Evolutionary conservation across 1,140 invertebrate species (phyloP).

Genomic region (Megathymus violae): DNA sequence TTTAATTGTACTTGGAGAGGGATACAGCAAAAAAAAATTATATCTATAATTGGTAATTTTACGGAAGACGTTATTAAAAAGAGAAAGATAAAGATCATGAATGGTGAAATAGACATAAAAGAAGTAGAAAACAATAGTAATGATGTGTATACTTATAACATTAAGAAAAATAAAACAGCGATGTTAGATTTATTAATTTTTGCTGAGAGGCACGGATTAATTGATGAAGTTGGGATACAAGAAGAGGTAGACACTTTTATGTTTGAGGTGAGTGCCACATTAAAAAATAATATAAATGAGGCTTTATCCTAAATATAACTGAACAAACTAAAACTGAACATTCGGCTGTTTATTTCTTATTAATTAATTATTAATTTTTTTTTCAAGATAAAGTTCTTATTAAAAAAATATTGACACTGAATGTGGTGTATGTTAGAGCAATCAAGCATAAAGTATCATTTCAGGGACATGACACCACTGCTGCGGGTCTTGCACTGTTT

Average conservation of each 20-base stretch:
- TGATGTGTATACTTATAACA: slow-evolving; percentile 9
- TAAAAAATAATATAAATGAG: too few species aligned
- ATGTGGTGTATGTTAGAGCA: too few species aligned
- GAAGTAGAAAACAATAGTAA: slow-evolving; percentile 5
- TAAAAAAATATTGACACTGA: too few species aligned
- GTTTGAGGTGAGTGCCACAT: slow-evolving; percentile 38
- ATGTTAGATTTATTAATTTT: slow-evolving; percentile 25
- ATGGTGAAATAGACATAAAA: not conserved
- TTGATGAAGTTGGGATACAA: slow-evolving; percentile 22
- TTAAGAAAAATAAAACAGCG: slow-evolving; percentile 28
- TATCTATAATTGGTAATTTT: slow-evolving; percentile 15
- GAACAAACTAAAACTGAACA: too few species aligned
- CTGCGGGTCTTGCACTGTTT: slow-evolving; percentile 27
- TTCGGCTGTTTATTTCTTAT: too few species aligned
- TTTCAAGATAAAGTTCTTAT: too few species aligned
- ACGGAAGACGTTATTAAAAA: slow-evolving; percentile 20
- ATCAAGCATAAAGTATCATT: too few species aligned
- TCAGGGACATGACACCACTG: slow-evolving; percentile 39
- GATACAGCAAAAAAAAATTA: not conserved
- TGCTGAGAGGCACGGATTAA: slow-evolving; percentile 21
- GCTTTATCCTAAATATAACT: too few species aligned
- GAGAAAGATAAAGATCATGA: not conserved
- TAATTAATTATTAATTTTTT: too few species aligned
- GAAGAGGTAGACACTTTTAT: slow-evolving; percentile 41
- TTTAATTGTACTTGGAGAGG: slow-evolving; percentile 3